Evolutionary conservation across 2,113 vertebrate species (phyloP).

Genomic region (Brachypodius melanocephalos): DNA sequence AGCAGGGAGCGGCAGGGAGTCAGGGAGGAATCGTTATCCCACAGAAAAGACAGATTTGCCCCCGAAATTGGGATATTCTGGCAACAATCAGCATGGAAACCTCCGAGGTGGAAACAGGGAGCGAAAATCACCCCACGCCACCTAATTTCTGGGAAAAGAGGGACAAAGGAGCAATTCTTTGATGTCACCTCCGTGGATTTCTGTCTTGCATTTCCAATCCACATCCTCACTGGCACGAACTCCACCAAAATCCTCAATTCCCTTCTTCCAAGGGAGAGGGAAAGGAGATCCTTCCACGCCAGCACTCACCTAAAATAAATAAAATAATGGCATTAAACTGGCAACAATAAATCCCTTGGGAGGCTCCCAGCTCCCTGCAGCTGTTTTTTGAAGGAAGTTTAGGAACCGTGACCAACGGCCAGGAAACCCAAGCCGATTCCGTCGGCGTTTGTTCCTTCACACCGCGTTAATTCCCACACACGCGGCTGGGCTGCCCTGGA

Average conservation of each 20-base stretch:
- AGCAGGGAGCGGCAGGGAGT: not conserved
- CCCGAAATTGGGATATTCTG: not conserved
- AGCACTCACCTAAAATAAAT: not conserved
- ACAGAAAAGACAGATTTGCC: not conserved
- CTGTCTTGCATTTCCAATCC: not conserved
- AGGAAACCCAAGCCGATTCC: constrained; percentile 4
- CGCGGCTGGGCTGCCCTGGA: not conserved
- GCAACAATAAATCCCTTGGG: not conserved
- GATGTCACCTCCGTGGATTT: not conserved
- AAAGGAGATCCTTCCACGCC: not conserved
- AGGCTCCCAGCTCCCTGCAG: constrained; percentile 3
- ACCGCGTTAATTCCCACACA: not conserved
- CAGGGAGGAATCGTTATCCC: not conserved
- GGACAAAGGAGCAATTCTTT: not conserved
- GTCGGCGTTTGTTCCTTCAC: not conserved
- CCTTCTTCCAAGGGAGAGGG: not conserved
- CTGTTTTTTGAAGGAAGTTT: constrained; percentile 15
- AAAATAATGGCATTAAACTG: not conserved
- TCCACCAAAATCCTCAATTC: rapidly evolving
- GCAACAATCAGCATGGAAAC: not conserved
- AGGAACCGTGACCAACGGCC: not conserved
- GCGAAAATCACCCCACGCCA: not conserved
- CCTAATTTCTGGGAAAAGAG: not conserved
- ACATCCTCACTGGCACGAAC: not conserved
- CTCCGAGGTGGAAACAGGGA: not conserved